Evolutionary conservation across 2,113 vertebrate genomes (phyloP).

Genomic region (Eptesicus fuscus): DNA sequence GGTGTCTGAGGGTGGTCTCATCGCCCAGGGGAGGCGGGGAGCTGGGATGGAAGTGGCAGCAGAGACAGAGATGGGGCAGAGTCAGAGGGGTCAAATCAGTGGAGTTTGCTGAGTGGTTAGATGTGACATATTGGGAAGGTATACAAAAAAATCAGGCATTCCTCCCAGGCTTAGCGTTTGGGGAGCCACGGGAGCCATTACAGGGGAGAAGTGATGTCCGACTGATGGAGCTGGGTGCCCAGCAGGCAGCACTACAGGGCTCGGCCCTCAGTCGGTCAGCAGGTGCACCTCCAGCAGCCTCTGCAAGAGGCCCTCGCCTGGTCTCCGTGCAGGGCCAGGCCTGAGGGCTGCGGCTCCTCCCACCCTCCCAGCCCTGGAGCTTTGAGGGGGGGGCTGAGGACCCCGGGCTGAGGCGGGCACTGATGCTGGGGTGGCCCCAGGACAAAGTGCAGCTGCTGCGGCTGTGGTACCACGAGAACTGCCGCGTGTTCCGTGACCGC

Average conservation of each 20-base stretch:
- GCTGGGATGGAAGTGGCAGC: neutral
- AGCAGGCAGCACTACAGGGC: neutral
- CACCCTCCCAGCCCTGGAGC: neutral
- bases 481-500: conserved; percentile 91
- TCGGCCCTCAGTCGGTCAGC: rapidly evolving
- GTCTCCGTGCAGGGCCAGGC: neutral
- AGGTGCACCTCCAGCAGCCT: neutral
- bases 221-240: neutral
- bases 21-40: neutral
- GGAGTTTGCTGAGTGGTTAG: neutral
- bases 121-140: neutral
- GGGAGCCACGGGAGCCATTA: neutral
- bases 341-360: neutral
- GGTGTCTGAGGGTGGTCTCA: neutral
- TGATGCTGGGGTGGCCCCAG: conserved; percentile 68
- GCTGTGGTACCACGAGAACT: conserved; percentile 94
- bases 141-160: neutral
- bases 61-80: neutral
- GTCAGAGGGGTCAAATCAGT: neutral
- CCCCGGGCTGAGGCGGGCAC: rapidly evolving
- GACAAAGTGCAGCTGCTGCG: conserved; percentile 85
- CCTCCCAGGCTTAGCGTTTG: neutral
- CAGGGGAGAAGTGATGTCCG: neutral
- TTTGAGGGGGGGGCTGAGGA: neutral
- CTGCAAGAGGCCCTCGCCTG: neutral